Conservation (phyloP, 1,140 invertebrate species). For the Chymomyza costata region DNA sequence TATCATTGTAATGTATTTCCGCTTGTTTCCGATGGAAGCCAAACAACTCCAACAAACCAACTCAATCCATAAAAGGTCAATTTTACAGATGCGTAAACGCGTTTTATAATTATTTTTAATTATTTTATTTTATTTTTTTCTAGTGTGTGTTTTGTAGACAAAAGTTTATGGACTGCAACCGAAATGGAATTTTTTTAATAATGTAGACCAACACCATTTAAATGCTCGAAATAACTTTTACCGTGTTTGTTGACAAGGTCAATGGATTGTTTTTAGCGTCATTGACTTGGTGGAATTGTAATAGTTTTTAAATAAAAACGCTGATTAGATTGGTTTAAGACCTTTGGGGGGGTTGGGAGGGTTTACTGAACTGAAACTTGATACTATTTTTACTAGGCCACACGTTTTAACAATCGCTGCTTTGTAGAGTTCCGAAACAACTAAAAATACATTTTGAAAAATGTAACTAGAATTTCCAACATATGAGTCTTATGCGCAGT, state of each 20-base stretch:
- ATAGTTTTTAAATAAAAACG: no score
- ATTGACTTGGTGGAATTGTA: no score
- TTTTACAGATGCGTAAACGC: constrained; percentile 68
- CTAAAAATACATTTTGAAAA: no score
- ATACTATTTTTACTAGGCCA: no score
- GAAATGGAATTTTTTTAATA: constrained; percentile 34
- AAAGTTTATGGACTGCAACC: constrained; percentile 9
- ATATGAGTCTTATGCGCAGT: no score
- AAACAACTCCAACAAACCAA: constrained; percentile 13
- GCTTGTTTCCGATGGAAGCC: constrained; percentile 36
- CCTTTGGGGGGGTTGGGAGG: no score
- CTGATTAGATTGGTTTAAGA: no score
- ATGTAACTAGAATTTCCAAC: no score
- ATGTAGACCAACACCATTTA: no score
- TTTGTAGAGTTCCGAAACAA: no score
- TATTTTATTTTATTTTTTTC: constrained; percentile 9
- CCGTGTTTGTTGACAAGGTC: constrained; percentile 55
- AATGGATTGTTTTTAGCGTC: constrained; percentile 22
- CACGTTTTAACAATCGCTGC: no score
- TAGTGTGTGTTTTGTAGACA: constrained; percentile 15
- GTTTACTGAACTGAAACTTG: no score
- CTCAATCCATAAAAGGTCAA: constrained; percentile 62
- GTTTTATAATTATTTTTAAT: constrained; percentile 31
- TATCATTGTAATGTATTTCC: constrained; percentile 54
- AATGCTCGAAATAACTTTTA: constrained; percentile 22